These are phyloP conservation scores for Danio kyathit DNA, from an alignment of 2,797 vertebrate species.

Conservation along the genomic window DNA sequence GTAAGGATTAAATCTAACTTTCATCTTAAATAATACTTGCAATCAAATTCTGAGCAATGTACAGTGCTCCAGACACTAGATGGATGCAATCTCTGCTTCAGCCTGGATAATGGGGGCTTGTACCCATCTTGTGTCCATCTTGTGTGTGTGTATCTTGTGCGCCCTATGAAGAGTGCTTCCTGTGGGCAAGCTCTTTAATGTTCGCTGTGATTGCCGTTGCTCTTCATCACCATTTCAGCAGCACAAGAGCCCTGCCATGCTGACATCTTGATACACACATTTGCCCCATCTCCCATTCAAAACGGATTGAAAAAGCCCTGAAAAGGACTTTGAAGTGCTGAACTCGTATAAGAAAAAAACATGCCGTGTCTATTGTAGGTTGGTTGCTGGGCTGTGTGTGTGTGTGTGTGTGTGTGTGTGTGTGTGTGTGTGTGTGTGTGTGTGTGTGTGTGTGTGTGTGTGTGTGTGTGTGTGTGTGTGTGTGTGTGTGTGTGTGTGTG, in stretches of 20 bases:
- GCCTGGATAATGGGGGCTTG: slow-evolving; percentile 26
- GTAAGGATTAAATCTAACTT: no score
- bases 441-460: no score
- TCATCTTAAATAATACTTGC: no score
- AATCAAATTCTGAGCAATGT: not conserved
- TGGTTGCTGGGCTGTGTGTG: slow-evolving; percentile 33
- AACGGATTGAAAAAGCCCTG: slow-evolving; percentile 23
- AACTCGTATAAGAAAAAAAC: slow-evolving; percentile 40
- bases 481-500: no score
- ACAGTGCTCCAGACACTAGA: not conserved
- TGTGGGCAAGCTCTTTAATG: slow-evolving; percentile 42
- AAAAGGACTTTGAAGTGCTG: slow-evolving; percentile 27
- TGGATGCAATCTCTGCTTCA: slow-evolving; percentile 31
- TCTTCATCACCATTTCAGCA: slow-evolving; percentile 57
- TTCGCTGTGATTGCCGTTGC: slow-evolving; percentile 39
- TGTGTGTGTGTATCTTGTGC: slow-evolving; percentile 19
- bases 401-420: slow-evolving; percentile 30
- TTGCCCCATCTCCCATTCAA: slow-evolving; percentile 43
- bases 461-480: no score
- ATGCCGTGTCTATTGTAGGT: slow-evolving; percentile 28
- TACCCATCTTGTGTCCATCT: slow-evolving; percentile 9
- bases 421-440: no score
- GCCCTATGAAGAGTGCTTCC: slow-evolving; percentile 45
- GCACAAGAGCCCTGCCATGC: slow-evolving; percentile 42
- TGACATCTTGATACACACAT: slow-evolving; percentile 54